Conservation (phyloP, 2,797 vertebrate genomes). For the Cynodonichthys magdalenae region DNA sequence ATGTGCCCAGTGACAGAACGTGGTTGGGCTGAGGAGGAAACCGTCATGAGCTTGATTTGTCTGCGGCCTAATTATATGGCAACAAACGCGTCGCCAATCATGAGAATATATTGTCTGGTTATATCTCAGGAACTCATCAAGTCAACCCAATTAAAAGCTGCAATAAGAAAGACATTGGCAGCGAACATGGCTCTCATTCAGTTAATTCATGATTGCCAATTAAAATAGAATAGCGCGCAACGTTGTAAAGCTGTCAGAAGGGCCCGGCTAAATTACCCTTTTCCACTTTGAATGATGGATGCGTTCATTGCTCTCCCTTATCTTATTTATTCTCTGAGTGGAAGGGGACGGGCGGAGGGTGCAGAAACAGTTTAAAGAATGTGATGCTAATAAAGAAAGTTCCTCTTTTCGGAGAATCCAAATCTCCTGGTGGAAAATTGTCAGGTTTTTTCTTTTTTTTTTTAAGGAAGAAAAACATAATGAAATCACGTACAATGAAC, state of each 20-base stretch:
- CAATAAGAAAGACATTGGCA: slow-evolving; percentile 75
- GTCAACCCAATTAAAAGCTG: slow-evolving; percentile 84
- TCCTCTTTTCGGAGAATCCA: slow-evolving; percentile 27
- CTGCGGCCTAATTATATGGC: slow-evolving; percentile 79
- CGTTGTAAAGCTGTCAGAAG: slow-evolving; percentile 83
- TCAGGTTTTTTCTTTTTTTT: slow-evolving; percentile 38
- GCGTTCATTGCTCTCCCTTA: slow-evolving; percentile 77
- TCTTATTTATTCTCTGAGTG: slow-evolving; percentile 78
- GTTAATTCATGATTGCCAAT: slow-evolving; percentile 87
- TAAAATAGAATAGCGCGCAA: slow-evolving; percentile 82
- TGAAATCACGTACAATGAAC: slow-evolving; percentile 45
- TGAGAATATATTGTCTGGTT: slow-evolving; percentile 81
- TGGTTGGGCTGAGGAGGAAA: slow-evolving; percentile 43
- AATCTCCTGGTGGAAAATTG: slow-evolving; percentile 36
- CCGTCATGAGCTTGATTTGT: slow-evolving; percentile 66
- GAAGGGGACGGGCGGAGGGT: slow-evolving; percentile 20
- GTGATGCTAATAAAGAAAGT: slow-evolving; percentile 61
- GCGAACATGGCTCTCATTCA: slow-evolving; percentile 77
- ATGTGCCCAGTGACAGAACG: slow-evolving; percentile 31
- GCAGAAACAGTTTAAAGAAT: slow-evolving; percentile 57
- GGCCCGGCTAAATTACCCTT: slow-evolving; percentile 81
- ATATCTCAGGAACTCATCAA: slow-evolving; percentile 84
- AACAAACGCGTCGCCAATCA: slow-evolving; percentile 85
- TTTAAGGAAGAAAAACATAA: slow-evolving; percentile 24
- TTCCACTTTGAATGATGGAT: slow-evolving; percentile 84